Evolutionary conservation across 2,888 invertebrate genomes (phyloP), one percentile per base, ranked within the genome.

Genomic region (Archips crataeganus): DNA sequence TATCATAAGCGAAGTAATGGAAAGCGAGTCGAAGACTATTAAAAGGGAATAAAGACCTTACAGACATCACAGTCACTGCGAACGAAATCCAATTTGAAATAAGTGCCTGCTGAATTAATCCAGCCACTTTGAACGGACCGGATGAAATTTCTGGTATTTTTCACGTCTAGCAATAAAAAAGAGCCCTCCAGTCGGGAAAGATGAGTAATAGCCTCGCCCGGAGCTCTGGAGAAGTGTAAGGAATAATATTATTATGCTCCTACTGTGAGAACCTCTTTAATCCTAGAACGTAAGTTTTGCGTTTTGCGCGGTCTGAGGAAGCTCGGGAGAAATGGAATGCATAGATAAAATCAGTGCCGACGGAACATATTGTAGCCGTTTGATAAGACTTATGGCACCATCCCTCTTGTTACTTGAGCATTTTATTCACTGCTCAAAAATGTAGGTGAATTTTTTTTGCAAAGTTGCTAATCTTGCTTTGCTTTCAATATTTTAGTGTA

Each of bases 31-130:
- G 85, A 84, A 86, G 90, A 90, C 88, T 89, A 91, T 92, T 90
- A 90, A 88, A 89, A 89, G 87, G 87, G 87, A 90, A 89, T 89
- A 86, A 90, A 87, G 86, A 84, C 84, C 87, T 85, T 81, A 83
- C 84, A 80, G 84, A 82, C 82, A 83, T 84, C 84, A 78, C 81
- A 86, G 84, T 86, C 88, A 87, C 84, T 86, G 83, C 82, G 86
- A 90, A 85, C 85, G 88, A 92, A 94, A 93, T 93, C 92, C 93
- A 93, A 94, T 94, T 94, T 92, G 92, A 92, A 93, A 93, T 94
- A 94, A 94, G 94, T 94, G 93, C 92, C 90, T 90, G 89, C 90
- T 90, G 94, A 94, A 94, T 94, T 94, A 94, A 94, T 94, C 93
- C 93, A 82, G 89, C 90, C 91, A 91, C 92, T 92, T 91, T 90